Evolutionary conservation across 2,888 invertebrate species (phyloP).

Genomic region (Lycia hirtaria): DNA sequence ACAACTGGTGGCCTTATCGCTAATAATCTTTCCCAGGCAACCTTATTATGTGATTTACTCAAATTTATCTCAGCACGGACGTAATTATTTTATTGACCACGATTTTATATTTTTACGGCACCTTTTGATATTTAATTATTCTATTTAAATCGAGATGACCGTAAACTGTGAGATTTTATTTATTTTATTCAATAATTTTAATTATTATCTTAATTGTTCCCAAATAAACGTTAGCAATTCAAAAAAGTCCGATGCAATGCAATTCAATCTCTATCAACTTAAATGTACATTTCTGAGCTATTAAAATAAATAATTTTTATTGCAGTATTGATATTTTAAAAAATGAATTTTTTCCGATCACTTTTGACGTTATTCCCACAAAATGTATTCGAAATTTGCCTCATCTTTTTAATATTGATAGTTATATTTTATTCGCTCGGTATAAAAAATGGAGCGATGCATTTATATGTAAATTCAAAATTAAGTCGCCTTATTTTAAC

Average conservation of each 20-base stretch:
- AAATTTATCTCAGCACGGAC: too few species aligned
- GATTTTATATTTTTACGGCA: background rate
- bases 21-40: background rate
- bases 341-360: background rate
- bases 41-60: too few species aligned
- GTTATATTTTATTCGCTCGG: background rate
- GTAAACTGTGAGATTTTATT: background rate
- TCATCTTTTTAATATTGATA: background rate
- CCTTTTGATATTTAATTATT: background rate
- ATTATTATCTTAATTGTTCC: background rate
- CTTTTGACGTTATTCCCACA: background rate
- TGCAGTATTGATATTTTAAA: background rate
- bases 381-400: background rate
- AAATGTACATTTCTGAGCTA: background rate
- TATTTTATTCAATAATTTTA: background rate
- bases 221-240: background rate
- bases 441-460: background rate
- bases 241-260: background rate
- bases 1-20: too few species aligned
- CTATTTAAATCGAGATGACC: background rate
- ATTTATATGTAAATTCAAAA: background rate
- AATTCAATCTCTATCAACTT: background rate
- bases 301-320: constrained; percentile 3
- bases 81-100: background rate
- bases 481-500: background rate